Base-by-base conservation (phyloP, 1,140 invertebrate genomes). In the Ptiloglossa arizonensis region DNA sequence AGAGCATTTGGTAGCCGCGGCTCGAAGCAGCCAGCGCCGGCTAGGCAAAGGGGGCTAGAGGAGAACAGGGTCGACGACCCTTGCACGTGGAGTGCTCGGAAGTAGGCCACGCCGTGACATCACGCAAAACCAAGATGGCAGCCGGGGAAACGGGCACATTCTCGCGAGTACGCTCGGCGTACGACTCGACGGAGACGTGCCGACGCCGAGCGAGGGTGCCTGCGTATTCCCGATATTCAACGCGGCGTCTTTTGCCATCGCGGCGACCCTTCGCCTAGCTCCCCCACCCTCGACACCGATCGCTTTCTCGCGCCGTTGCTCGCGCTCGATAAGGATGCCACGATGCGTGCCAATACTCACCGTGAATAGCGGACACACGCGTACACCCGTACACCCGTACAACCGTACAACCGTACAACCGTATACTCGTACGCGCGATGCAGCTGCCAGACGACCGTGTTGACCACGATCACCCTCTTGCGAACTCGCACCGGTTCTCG, bases 31-130 rank as follows among this genome's bases (percentile, higher is more conserved):
- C 38, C 48, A 50, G 66, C 44, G 38, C 35, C 15, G 32, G 29
- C 74, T 85, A 85, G 82, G 82, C 82, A 81, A 85, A 86, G 76
- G 72, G 84, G 80, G 71, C 80, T 87, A 84, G 70, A 86, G 68
- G 83, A 81, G 86, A 79, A 71, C 67, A 70, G 70, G 88, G 88
- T 89, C 89, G 82, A 85, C 85, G 88, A 90, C 89, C 89, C 86
- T 85, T 87, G 87, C 89, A 90, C 89, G 89, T 90, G 89, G 89
- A 90, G 85, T 74, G 87, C 84, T 83, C 79, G 68, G 80, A 90
- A 90, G 89, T 90, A 90, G 89, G 89, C 88, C 89, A 89, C 83
- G 74, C 64, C 85, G 89, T 90, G 89, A 90, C 89, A 90, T 90
- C 88, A 90, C 87, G 86, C 85, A 82, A 75, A 89, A 79, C 63